These are phyloP conservation scores for Epinephelus moara DNA, from an alignment of 2,113 vertebrate species.

Conservation along the genomic window DNA sequence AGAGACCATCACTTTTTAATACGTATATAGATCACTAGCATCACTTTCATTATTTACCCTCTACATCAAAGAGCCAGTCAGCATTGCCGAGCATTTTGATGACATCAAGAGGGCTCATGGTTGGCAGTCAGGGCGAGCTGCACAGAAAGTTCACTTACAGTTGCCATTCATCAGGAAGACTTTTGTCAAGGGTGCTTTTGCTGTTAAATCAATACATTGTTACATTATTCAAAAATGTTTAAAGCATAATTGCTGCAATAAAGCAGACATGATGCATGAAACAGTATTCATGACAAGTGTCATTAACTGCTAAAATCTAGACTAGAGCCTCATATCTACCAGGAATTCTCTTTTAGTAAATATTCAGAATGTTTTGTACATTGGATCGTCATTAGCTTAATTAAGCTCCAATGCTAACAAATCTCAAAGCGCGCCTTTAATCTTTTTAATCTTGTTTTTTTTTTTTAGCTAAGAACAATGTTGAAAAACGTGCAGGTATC, in stretches of 20 bases:
- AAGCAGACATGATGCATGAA: conserved; percentile 25
- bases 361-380: conserved; percentile 7
- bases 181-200: neutral
- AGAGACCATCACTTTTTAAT: conserved; percentile 71
- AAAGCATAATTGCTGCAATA: conserved; percentile 31
- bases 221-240: conserved; percentile 37
- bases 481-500: neutral
- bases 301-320: neutral
- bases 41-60: conserved; percentile 74
- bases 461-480: neutral
- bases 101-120: conserved; percentile 58
- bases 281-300: conserved; percentile 2
- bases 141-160: conserved; percentile 44
- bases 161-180: conserved; percentile 47
- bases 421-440: neutral
- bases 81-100: conserved; percentile 73
- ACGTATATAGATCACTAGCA: conserved; percentile 65
- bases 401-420: neutral
- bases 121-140: conserved; percentile 42
- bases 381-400: neutral
- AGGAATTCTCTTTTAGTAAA: neutral
- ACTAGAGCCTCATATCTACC: neutral
- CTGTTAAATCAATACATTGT: conserved; percentile 46
- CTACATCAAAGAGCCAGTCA: conserved; percentile 68
- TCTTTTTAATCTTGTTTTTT: neutral